These are phyloP conservation scores for Xyrichtys novacula DNA, from an alignment of 2,797 vertebrate genomes.

Conservation along the genomic window DNA sequence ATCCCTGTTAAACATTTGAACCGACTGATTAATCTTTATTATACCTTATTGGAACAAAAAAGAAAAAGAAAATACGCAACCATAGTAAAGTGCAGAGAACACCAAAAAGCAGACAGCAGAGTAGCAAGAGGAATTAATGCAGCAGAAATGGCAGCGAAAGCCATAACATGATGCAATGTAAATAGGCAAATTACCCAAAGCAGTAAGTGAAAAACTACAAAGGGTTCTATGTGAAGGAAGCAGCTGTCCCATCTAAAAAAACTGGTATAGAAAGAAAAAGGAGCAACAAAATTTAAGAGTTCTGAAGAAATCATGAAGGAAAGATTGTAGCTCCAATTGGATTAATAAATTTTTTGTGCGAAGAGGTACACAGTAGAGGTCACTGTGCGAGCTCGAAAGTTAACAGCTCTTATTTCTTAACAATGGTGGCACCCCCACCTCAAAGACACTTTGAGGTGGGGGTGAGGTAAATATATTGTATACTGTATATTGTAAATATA, in stretches of 20 bases:
- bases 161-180: neutral
- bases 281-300: neutral
- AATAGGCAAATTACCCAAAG: neutral
- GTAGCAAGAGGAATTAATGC: neutral
- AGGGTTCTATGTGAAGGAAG: no score
- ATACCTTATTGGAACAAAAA: neutral
- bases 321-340: neutral
- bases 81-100: neutral
- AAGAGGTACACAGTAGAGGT: neutral
- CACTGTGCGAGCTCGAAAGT: neutral
- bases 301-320: neutral
- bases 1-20: neutral
- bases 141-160: neutral
- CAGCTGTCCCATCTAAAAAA: neutral
- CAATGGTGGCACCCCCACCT: neutral
- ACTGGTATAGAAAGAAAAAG: neutral
- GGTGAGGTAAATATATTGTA: no score
- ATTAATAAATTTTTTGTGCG: neutral
- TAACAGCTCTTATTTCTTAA: neutral
- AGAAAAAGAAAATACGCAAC: no score
- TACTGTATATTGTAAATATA: no score
- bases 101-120: neutral
- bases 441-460: neutral
- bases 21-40: neutral
- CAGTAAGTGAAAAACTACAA: neutral